Base-by-base conservation (phyloP, 2,888 invertebrate genomes). In the Luperina testacea region DNA sequence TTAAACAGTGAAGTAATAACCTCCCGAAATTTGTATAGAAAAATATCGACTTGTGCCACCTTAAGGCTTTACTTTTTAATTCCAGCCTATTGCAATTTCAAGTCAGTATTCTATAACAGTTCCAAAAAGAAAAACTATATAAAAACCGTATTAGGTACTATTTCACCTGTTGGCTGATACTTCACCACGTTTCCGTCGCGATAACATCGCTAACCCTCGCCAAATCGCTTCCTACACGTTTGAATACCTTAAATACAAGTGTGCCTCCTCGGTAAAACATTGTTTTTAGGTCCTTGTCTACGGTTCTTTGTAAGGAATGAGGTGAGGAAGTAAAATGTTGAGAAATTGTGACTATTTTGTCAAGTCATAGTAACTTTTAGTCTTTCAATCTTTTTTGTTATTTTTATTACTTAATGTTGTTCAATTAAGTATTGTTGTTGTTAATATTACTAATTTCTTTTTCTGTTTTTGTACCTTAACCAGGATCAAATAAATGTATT, bases 211-310 rank as follows among this genome's bases (percentile, higher is more conserved):
- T 84, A 69, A 84, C 61, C 63, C 80, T 80, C 78, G 83, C 85
- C 87, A 88, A 90, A 89, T 90, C 85, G 92, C 89, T 92, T 91
- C 88, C 90, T 90, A 89, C 89, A 85, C 90, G 87, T 91, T 84
- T 75, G 84, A 79, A 84, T 87, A 72, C 68, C 70, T 78, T 48
- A 48, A 24, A 42, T 72, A 75, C 80, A 75, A 72, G 74, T 61
- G 68, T 61, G 48, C 15, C 27, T 86, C 32, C 64, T 67, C 45
- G 24, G n/a, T 75, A 72, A 67, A 74, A 27, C n/a, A 72, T 38
- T 64, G 68, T 71, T 72, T 87, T 87, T 69, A 27, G 51, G 59
- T 84, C 24, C 59, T 64, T 71, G 73, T 71, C 61, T 45, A 42
- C 24, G 7, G 2, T 81, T 48, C 24, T 67, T 61, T 24, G 27